Evolutionary conservation across 2,113 vertebrate species (phyloP).

Genomic region (Mungos mungo): DNA sequence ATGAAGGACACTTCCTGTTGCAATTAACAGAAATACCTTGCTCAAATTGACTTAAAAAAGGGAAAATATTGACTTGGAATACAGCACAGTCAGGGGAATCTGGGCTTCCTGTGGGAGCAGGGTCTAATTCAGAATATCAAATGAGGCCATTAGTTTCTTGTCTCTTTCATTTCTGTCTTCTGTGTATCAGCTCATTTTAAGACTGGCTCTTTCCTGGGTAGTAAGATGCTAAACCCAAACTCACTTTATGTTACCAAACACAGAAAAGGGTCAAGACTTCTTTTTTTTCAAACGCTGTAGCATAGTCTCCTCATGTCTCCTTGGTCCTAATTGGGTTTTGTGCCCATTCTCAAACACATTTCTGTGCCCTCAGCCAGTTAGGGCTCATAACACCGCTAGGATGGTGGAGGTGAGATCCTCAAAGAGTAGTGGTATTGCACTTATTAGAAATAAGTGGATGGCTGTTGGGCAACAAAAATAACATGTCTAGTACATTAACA

Average conservation of each 20-base stretch:
- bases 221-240: neutral
- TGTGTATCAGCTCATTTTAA: neutral
- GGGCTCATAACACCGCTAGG: neutral
- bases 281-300: neutral
- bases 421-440: neutral
- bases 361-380: neutral
- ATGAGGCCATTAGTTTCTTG: neutral
- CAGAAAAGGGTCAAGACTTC: neutral
- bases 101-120: neutral
- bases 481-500: neutral
- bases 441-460: neutral
- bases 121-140: neutral
- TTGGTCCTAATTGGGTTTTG: neutral
- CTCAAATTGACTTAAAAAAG: neutral
- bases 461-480: neutral
- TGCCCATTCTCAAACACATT: neutral
- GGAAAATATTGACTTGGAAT: neutral
- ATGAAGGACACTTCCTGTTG: neutral
- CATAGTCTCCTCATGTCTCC: neutral
- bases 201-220: neutral
- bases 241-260: neutral
- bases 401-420: neutral
- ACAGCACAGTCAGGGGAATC: neutral
- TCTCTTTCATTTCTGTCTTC: neutral
- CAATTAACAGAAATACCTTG: neutral